Conservation (phyloP, 1,140 invertebrate genomes). For the Heterodera schachtii region DNA sequence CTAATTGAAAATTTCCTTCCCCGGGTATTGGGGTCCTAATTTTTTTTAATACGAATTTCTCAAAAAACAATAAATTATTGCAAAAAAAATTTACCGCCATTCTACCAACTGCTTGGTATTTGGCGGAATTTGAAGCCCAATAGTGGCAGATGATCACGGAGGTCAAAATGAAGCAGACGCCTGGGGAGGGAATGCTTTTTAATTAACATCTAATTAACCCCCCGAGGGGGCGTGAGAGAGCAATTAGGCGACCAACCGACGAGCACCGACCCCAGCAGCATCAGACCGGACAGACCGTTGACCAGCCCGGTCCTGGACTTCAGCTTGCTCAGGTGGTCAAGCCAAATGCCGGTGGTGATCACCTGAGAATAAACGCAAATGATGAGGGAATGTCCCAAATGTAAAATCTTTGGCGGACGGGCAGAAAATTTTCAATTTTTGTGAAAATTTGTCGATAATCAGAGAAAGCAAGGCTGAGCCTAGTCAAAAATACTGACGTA, state of each 20-base stretch:
- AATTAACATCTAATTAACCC: too few species aligned
- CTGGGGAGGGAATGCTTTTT: slow-evolving; percentile 16
- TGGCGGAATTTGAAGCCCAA: slow-evolving; percentile 63
- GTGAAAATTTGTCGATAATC: too few species aligned
- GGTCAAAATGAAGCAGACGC: slow-evolving; percentile 63
- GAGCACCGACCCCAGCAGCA: slow-evolving; percentile 61
- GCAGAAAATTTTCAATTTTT: too few species aligned
- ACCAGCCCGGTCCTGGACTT: slow-evolving; percentile 61
- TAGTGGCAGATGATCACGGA: slow-evolving; percentile 63
- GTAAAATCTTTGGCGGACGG: too few species aligned
- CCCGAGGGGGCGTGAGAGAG: too few species aligned
- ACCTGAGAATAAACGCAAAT: slow-evolving; percentile 10
- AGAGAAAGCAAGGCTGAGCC: too few species aligned
- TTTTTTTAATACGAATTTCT: too few species aligned
- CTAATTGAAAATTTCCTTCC: too few species aligned
- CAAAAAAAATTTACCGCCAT: slow-evolving; percentile 61
- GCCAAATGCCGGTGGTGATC: slow-evolving; percentile 63
- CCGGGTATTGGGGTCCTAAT: not conserved
- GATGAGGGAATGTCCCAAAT: too few species aligned
- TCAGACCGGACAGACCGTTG: slow-evolving; percentile 60
- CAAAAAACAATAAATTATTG: too few species aligned
- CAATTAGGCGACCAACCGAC: slow-evolving; percentile 41
- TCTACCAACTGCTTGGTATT: slow-evolving; percentile 60
- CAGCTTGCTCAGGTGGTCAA: slow-evolving; percentile 60
- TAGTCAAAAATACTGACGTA: too few species aligned